Evolutionary conservation across 2,888 invertebrate species (phyloP).

Genomic region (Dilophus febrilis): DNA sequence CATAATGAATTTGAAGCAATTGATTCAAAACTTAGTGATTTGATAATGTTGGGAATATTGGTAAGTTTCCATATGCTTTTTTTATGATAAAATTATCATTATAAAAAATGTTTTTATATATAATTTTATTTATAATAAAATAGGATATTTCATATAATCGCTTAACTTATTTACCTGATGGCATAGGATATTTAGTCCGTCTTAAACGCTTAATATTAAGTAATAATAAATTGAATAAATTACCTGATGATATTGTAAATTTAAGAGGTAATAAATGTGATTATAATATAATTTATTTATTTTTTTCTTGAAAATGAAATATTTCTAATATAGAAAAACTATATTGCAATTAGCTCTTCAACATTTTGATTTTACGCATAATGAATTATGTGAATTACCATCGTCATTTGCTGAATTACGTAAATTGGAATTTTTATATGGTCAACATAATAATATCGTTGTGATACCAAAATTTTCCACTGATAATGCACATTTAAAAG

Average conservation of each 20-base stretch:
- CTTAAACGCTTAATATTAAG: conserved; percentile 55
- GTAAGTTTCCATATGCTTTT: conserved; percentile 30
- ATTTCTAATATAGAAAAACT: too few species aligned
- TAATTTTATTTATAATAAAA: conserved; percentile 13
- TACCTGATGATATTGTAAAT: conserved; percentile 68
- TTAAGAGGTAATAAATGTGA: conserved; percentile 71
- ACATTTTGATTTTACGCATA: conserved; percentile 57
- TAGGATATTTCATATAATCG: conserved; percentile 69
- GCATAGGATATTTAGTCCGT: conserved; percentile 69
- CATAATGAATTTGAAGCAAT: conserved; percentile 53
- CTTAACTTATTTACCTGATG: conserved; percentile 52
- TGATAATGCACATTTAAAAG: conserved; percentile 58
- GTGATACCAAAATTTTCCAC: conserved; percentile 58
- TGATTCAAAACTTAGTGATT: conserved; percentile 54
- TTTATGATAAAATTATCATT: too few species aligned
- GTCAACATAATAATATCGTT: conserved; percentile 66
- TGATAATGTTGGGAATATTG: conserved; percentile 59
- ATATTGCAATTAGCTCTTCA: conserved; percentile 40
- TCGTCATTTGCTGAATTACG: conserved; percentile 50
- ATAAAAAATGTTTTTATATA: too few species aligned
- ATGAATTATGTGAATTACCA: conserved; percentile 47
- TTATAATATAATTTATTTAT: too few species aligned
- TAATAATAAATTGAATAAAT: conserved; percentile 52
- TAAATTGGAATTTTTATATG: conserved; percentile 56
- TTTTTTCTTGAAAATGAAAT: too few species aligned